Evolutionary conservation across 1,140 invertebrate genomes (phyloP).

Genomic region (Ylistrum balloti): DNA sequence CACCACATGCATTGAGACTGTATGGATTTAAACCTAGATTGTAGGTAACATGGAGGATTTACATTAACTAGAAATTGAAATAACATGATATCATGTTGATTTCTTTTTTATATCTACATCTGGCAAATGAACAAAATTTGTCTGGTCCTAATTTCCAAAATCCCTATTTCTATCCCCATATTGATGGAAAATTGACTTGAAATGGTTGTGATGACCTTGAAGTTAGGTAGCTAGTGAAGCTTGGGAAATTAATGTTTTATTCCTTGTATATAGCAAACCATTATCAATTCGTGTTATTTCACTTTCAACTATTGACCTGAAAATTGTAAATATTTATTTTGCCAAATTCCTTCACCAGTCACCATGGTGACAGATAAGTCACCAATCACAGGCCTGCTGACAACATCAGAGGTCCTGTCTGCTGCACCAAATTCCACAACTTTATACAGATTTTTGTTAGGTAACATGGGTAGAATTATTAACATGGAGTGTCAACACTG

Average conservation of each 20-base stretch:
- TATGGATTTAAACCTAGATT: background rate
- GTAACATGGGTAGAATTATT: background rate
- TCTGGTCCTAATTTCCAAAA: background rate
- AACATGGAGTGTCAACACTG: too few species aligned
- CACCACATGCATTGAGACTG: background rate
- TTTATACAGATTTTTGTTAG: background rate
- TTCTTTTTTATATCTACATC: background rate
- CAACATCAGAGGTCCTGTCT: background rate
- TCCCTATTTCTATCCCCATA: background rate
- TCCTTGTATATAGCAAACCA: background rate
- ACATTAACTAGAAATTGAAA: conserved; percentile 14
- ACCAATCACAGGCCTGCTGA: background rate
- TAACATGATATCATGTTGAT: background rate
- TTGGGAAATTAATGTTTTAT: background rate
- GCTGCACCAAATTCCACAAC: background rate
- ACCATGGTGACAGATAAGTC: conserved; percentile 24
- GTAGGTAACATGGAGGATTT: conserved; percentile 8
- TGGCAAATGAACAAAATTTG: background rate
- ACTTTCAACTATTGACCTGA: background rate
- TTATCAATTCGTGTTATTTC: background rate
- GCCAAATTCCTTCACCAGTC: background rate
- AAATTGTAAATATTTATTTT: conserved; percentile 17
- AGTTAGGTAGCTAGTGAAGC: background rate
- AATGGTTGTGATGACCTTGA: background rate
- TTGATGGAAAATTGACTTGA: background rate